Base-by-base conservation (phyloP, 1,140 invertebrate genomes). In the Ostrea edulis region DNA sequence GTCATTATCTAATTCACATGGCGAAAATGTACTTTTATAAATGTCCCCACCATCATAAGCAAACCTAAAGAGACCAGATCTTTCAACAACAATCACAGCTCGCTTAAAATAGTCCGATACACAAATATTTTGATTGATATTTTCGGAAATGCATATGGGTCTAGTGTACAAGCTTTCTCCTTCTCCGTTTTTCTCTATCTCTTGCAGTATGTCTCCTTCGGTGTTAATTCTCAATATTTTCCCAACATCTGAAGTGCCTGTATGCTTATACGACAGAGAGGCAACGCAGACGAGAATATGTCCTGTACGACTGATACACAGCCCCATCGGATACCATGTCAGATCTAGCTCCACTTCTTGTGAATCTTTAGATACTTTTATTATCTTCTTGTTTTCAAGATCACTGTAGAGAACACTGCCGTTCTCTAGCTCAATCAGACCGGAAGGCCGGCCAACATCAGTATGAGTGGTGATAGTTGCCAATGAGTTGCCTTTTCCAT, bases 321-420 rank as follows among this genome's bases (percentile, higher is more conserved):
- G 22, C 35, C 68, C 68, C 68, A 77, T 77, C 14, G 68, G 68
- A 77, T 77, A 35, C 68, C 68, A 77, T 44, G 25, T 25, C 29
- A 17, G 25, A 7, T 29, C 0, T 35, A 12, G 2, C 14, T 29
- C 68, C 29, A 14, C 68, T 77, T 77, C 25, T 17, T 14, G 68
- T 5, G 35, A 44, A 35, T 77, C 11, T 0, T 77, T 77, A 14
- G 68, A 3, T 77, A 77, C 22, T 25, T 11, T 77, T 77, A 3
- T 77, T 2, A 77, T 25, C 14, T 35, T 35, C 29, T 44, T 77
- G 4, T 77, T 44, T 0, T 77, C 68, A 0, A 77, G 0, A 14
- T 77, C 68, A 77, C 25, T 77, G 68, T 35, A 77, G 0, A 77
- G 29, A 4, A 77, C 29, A 11, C 22, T 44, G 12, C 68, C 68